A percentile compares a stretch with the other conserved stretches of the same genome.
phyloP scores from a whole-genome alignment of 2,888 invertebrate genomes.

The Macrosoma leucophasiata region DNA sequence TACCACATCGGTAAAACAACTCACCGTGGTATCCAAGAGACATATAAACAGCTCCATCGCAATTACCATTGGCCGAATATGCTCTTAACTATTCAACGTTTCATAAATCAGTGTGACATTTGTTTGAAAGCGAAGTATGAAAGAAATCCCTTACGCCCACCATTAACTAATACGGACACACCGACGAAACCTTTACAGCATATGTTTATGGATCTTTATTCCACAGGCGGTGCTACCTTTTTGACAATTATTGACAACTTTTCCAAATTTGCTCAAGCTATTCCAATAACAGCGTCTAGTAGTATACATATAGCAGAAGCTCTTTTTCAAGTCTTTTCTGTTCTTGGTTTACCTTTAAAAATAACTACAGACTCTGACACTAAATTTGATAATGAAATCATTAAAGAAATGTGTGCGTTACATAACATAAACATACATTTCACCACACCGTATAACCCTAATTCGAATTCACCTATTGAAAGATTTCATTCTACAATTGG shows the following conservation, averaged over 20 bases:
- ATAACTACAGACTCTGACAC: slow-evolving; percentile 29
- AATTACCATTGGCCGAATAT: slow-evolving; percentile 3
- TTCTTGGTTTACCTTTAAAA: slow-evolving; percentile 24
- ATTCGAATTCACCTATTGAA: slow-evolving; percentile 21
- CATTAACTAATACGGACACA: slow-evolving; percentile 16
- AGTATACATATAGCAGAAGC: slow-evolving; percentile 27
- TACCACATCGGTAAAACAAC: neutral
- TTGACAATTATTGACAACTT: slow-evolving; percentile 30
- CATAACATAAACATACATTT: slow-evolving; percentile 19
- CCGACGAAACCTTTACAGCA: slow-evolving; percentile 19
- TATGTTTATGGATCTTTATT: slow-evolving; percentile 16
- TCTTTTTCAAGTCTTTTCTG: slow-evolving; percentile 21
- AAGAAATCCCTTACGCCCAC: slow-evolving; percentile 11
- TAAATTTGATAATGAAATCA: slow-evolving; percentile 31
- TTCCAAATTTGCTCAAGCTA: slow-evolving; percentile 29
- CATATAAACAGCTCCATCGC: slow-evolving; percentile 3
- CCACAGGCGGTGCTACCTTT: slow-evolving; percentile 15
- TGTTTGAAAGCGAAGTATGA: slow-evolving; percentile 17
- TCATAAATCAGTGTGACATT: slow-evolving; percentile 17
- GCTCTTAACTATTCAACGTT: slow-evolving; percentile 3
- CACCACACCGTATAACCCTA: slow-evolving; percentile 18
- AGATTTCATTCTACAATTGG: slow-evolving; percentile 20
- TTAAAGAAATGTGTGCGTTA: slow-evolving; percentile 22
- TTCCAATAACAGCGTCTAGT: slow-evolving; percentile 20
- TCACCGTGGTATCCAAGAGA: slow-evolving; percentile 2